phyloP scores from a whole-genome alignment of 2,797 vertebrate genomes.

The Gambusia yucatana region DNA sequence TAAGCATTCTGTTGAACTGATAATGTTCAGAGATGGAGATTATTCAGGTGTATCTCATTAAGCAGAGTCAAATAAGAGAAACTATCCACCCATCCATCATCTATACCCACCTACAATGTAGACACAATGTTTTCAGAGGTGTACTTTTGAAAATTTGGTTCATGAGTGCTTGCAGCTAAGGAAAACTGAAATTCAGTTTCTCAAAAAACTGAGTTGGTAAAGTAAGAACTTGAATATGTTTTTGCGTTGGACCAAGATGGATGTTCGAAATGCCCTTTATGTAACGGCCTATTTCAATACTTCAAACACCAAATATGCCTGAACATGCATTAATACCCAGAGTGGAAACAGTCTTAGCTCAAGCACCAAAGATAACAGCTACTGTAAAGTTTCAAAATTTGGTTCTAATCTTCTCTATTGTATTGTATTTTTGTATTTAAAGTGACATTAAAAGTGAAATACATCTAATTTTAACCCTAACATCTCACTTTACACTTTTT shows the following conservation, averaged over 20 bases:
- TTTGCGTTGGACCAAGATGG: not conserved
- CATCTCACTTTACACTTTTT: constrained; percentile 44
- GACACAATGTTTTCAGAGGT: no score
- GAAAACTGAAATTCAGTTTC: not conserved
- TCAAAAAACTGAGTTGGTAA: not conserved
- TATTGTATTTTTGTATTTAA: constrained; percentile 21
- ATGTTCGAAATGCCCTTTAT: not conserved
- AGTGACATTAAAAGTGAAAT: constrained; percentile 58
- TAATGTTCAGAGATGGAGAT: not conserved
- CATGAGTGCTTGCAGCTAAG: not conserved
- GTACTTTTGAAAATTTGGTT: not conserved
- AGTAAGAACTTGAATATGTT: no score
- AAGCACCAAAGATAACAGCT: no score
- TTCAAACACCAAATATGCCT: no score
- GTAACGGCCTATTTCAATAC: not conserved
- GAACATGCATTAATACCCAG: no score
- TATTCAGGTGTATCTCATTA: not conserved
- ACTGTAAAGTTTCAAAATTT: not conserved
- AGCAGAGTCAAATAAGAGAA: not conserved
- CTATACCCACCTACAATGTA: not conserved
- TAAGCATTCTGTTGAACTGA: not conserved
- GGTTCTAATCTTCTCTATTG: not conserved
- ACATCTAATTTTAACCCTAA: constrained; percentile 52
- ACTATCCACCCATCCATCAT: not conserved
- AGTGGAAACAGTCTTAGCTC: not conserved